Evolutionary conservation across 2,113 vertebrate genomes (phyloP), one percentile per base, ranked within the genome.

Genomic region (Rutilus rutilus): DNA sequence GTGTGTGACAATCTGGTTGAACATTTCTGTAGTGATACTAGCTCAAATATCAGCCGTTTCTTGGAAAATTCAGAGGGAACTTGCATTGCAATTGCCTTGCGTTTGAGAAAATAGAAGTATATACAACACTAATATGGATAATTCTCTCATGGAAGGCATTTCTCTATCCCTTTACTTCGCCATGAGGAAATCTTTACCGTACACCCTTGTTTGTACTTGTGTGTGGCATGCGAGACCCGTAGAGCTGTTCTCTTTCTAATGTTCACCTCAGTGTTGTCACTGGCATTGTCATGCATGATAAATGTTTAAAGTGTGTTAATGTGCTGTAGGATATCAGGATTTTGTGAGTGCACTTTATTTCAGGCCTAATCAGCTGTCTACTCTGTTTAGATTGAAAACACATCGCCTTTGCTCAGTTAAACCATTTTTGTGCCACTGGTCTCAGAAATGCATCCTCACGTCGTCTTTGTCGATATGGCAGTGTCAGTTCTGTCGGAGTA

Each of bases 1-100:
- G 64, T 75, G 75, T 89, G 88, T 85, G 88, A 87, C 86, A 87
- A 87, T 87, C 86, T 80, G 75, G 67, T 84, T 33, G 65, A 75
- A 86, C 81, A 86, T 39, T 80, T 60, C 57, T 69, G 50, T 86
- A 76, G 57, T 86, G 77, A 80, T 27, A 47, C 57, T 83, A 88
- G 84, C 84, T 78, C 54, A 45, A 69, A 39, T 65, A 50, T 52
- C 59, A 86, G 59, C 71, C 83, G 52, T 88, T 81, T 88, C 69
- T 79, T 36, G 65, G 9, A 30, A 76, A 52, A n/a, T 23, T n/a
- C 64, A 47, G 50, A 30, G 62, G 50, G 59, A 4, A 47, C 30
- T 79, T 21, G 21, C 54, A 79, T 39, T 67, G 69, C 47, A 39
- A 64, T 27, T 73, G 79, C 62, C 36, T 73, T 74, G 73, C 74